Conservation (phyloP, 1,140 invertebrate species). For the Pseudomyrmex pallidus region DNA sequence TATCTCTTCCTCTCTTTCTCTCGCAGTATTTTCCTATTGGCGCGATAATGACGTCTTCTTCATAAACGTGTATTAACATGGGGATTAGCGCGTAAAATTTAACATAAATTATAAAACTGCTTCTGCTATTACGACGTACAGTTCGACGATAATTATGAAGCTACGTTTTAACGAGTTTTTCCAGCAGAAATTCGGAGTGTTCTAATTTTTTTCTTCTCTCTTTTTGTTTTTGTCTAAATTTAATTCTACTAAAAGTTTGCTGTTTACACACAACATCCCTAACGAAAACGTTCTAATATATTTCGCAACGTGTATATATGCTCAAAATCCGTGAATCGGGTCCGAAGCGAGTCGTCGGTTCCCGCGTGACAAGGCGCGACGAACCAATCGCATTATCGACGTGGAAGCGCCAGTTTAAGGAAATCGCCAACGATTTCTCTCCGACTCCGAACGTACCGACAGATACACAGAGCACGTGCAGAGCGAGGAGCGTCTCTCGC, state of each 20-base stretch:
- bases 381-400: constrained; percentile 73
- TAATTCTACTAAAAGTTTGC: neutral
- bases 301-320: neutral
- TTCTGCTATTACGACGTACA: neutral
- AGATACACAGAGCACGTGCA: constrained; percentile 36
- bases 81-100: constrained; percentile 19
- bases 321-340: constrained; percentile 55
- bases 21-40: neutral
- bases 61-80: constrained; percentile 14
- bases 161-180: neutral
- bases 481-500: constrained; percentile 28
- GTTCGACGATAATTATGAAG: neutral
- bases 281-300: neutral
- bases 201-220: neutral
- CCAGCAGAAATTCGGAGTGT: neutral
- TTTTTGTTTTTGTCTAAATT: constrained; percentile 2
- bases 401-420: constrained; percentile 70
- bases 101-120: constrained; percentile 6
- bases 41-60: constrained; percentile 27
- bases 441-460: constrained; percentile 26
- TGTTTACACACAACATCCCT: too few species aligned
- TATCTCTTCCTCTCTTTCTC: neutral
- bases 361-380: constrained; percentile 54
- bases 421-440: constrained; percentile 75
- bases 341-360: constrained; percentile 43